These are phyloP conservation scores for Saguinus midas DNA, from an alignment of 2,113 vertebrate species.

Conservation along the genomic window DNA sequence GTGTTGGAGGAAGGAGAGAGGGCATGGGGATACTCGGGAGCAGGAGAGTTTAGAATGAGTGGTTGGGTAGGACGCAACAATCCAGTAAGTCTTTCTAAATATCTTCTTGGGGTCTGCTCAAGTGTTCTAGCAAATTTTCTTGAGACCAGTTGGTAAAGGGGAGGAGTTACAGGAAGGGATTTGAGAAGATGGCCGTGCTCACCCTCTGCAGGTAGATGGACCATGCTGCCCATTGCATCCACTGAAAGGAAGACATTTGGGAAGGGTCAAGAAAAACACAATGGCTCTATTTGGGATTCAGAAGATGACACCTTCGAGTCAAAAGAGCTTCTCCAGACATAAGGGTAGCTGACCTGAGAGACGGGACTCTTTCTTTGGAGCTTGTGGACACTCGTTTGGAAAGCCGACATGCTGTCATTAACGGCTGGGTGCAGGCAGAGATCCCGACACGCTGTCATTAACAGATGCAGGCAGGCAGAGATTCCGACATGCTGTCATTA, in stretches of 20 bases:
- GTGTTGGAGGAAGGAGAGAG: background rate
- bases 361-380: background rate
- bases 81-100: background rate
- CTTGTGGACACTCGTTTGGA: background rate
- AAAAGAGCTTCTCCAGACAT: background rate
- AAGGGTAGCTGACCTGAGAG: background rate
- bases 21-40: background rate
- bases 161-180: background rate
- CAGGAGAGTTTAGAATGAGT: background rate
- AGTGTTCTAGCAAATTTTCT: background rate
- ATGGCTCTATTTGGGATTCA: background rate
- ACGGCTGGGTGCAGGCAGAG: background rate
- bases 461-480: background rate
- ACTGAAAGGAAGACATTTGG: background rate
- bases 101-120: background rate
- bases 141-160: background rate
- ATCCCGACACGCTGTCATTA: fast-evolving
- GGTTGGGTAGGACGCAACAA: background rate
- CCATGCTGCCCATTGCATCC: background rate
- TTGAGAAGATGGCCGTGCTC: background rate
- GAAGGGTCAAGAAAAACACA: background rate
- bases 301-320: background rate
- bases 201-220: too few species aligned
- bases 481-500: fast-evolving
- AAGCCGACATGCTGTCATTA: background rate